A percentile compares a stretch with the other conserved stretches of the same genome.
Conservation (phyloP, 1,140 invertebrate genomes). For the Drosophila teissieri region DNA sequence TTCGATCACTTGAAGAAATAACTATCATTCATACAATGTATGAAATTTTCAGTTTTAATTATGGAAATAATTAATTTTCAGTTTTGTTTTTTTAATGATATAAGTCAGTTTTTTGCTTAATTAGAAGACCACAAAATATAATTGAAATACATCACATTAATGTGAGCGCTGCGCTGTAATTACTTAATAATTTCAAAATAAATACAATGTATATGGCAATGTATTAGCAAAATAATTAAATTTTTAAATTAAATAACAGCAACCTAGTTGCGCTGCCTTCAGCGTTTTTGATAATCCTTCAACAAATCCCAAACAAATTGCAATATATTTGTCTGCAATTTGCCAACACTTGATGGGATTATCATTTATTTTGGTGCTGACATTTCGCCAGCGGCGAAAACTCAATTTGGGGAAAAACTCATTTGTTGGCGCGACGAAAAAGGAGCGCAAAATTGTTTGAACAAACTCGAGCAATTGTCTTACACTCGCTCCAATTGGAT, state of each 20-base stretch:
- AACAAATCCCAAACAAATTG: conserved; percentile 39
- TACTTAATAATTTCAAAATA: not conserved
- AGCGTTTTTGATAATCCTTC: conserved; percentile 16
- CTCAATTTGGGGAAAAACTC: conserved; percentile 46
- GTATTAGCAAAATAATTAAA: conserved; percentile 18
- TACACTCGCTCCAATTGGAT: conserved; percentile 48
- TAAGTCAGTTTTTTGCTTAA: too few species aligned
- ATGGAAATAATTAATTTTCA: too few species aligned
- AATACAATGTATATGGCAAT: not conserved
- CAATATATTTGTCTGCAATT: conserved; percentile 30
- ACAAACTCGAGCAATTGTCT: conserved; percentile 43
- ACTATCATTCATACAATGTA: too few species aligned
- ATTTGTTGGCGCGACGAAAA: conserved; percentile 28
- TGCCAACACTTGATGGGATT: conserved; percentile 46
- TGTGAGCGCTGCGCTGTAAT: not conserved
- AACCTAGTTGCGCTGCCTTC: not conserved
- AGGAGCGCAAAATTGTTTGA: conserved; percentile 29
- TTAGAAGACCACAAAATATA: too few species aligned
- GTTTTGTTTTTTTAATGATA: too few species aligned
- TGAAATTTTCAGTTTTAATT: too few species aligned
- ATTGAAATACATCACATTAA: too few species aligned
- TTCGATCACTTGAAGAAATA: not conserved
- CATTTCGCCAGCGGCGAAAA: conserved; percentile 44
- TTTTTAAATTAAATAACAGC: conserved; percentile 14
- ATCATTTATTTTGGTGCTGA: conserved; percentile 51